Evolutionary conservation across 2,113 vertebrate species (phyloP), one percentile per base, ranked within the genome.

Genomic region (Megaptera novaeangliae): DNA sequence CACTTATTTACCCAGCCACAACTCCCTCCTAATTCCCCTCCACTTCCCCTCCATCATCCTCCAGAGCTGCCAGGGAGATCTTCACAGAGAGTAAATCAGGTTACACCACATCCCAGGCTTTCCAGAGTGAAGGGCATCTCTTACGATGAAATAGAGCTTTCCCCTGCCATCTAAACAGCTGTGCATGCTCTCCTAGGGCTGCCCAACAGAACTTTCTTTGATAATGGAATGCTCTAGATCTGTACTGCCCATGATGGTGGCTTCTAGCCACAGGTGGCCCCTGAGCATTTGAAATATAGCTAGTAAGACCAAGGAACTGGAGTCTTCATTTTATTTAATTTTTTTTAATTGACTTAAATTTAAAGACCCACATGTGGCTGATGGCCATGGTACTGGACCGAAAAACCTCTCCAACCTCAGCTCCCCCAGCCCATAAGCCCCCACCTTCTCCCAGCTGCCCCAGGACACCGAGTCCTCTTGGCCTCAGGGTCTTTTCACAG

Each of bases 341-440:
- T 55, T 80, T 52, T 84, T 55, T 80, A 52, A 55, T 0, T 63
- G 68, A 63, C 29, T 64, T 71, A 77, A 63, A n/a, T 27, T 69
- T n/a, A 34, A 84, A 71, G 57, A 68, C 41, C 20, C 55, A 14
- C 6, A 5, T 0, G 0, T 21, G 44, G 36, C n/a, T 39, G n/a
- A 34, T 2, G 34, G 81, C 27, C 8, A 3, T 17, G 23, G 11
- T 3, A 27, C 0, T 29, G 20, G 36, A 23, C 18, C 13, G 2
- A 8, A 34, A 4, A 9, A 59, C 34, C 46, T 29, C 41, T 39
- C 13, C 2, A 8, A 34, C 41, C 49, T 39, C 41, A 1, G 41
- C 12, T 3, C 14, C 39, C 15, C 74, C 74, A 36, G 25, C 29
- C 49, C 52, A 10, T 6, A 25, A 49, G 61, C 59, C 17, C 0